These are phyloP conservation scores for Phasianus colchicus DNA, from an alignment of 2,113 vertebrate genomes.

Conservation along the genomic window DNA sequence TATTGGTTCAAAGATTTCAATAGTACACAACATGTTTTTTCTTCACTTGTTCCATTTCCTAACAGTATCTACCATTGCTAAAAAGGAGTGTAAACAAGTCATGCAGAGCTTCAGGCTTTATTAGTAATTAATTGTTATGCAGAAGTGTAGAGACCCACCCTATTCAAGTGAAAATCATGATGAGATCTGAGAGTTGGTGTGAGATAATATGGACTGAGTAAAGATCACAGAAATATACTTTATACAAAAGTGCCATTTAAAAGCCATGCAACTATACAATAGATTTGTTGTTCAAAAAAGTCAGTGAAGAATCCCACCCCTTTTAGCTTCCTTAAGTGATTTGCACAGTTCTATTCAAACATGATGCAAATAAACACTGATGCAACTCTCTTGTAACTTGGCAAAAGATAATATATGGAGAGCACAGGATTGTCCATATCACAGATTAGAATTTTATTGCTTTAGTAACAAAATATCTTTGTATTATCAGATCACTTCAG, in stretches of 20 bases:
- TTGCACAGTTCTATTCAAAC: not conserved
- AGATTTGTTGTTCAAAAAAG: not conserved
- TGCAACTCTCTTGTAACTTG: not conserved
- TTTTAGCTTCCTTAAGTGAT: not conserved
- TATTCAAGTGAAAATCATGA: not conserved
- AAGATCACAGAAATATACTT: not conserved
- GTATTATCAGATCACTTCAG: not conserved
- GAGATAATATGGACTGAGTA: not conserved
- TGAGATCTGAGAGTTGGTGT: not conserved
- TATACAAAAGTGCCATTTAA: not conserved
- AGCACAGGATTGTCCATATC: not conserved
- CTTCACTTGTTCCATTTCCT: not conserved
- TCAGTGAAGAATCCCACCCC: not conserved
- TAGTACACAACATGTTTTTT: not conserved
- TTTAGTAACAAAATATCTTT: constrained; percentile 1
- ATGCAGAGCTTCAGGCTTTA: not conserved
- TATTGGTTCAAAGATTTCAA: not conserved
- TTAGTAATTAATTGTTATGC: accelerated
- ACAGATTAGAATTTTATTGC: not conserved
- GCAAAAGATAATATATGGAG: not conserved
- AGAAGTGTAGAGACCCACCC: not conserved
- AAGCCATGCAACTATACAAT: not conserved
- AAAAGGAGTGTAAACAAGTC: not conserved
- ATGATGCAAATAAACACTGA: not conserved
- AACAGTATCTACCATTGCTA: not conserved